Conservation (phyloP, 2,113 vertebrate species). For the Atherinomorus stipes region DNA sequence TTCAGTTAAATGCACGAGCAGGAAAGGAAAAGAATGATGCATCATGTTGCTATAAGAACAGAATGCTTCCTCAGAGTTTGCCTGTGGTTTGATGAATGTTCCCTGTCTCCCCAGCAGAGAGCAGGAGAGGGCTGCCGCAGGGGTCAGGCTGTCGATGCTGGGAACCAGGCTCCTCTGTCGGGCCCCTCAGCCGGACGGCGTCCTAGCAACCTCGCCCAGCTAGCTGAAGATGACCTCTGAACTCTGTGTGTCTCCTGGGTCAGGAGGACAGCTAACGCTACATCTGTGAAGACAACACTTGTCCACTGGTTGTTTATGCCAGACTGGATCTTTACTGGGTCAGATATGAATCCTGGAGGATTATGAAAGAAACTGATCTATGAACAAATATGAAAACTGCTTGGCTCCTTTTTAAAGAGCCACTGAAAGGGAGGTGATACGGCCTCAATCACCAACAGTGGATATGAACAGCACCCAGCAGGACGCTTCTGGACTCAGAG, state of each 20-base stretch:
- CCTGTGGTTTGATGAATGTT: slow-evolving; percentile 27
- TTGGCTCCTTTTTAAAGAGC: slow-evolving; percentile 40
- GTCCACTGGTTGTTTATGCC: slow-evolving; percentile 39
- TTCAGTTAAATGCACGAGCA: not conserved
- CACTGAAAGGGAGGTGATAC: slow-evolving; percentile 29
- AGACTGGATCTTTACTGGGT: slow-evolving; percentile 38
- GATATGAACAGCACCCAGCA: slow-evolving; percentile 41
- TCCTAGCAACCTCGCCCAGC: slow-evolving; percentile 86
- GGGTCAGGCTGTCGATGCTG: slow-evolving; percentile 60
- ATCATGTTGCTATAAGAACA: not conserved
- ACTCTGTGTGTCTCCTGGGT: slow-evolving; percentile 36
- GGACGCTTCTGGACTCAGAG: slow-evolving; percentile 42
- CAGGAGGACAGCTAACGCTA: slow-evolving; percentile 40
- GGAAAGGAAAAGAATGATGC: fast-evolving
- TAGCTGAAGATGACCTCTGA: slow-evolving; percentile 91
- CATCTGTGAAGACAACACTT: slow-evolving; percentile 40
- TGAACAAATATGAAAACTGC: slow-evolving; percentile 43
- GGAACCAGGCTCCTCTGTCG: slow-evolving; percentile 41
- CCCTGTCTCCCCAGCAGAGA: slow-evolving; percentile 70
- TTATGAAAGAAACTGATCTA: slow-evolving; percentile 30
- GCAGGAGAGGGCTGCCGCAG: slow-evolving; percentile 74
- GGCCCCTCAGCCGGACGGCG: slow-evolving; percentile 71
- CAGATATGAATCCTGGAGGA: slow-evolving; percentile 27
- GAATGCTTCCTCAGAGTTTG: not conserved
- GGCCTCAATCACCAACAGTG: slow-evolving; percentile 27